These are phyloP conservation scores for Apteryx owenii DNA, from an alignment of 2,113 vertebrate genomes.

Conservation along the genomic window DNA sequence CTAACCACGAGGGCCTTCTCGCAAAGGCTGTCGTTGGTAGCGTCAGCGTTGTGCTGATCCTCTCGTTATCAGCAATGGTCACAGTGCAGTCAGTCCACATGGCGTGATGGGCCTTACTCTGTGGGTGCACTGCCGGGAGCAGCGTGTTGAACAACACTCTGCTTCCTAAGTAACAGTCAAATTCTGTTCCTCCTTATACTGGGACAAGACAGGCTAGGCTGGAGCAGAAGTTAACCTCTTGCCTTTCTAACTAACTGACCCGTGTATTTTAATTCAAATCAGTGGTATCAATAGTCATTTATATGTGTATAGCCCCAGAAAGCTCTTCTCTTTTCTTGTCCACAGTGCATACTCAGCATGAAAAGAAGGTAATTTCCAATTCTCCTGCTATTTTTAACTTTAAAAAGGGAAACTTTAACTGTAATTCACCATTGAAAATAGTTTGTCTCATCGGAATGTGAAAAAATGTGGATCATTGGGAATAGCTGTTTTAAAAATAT, in stretches of 20 bases:
- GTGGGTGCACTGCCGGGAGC: not conserved
- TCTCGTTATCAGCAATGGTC: not conserved
- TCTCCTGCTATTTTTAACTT: not conserved
- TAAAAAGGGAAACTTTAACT: not conserved
- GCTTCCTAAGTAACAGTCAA: not conserved
- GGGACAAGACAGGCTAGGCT: not conserved
- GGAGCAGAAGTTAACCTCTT: not conserved
- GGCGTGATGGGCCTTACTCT: not conserved
- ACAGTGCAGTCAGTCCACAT: not conserved
- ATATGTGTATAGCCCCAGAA: not conserved
- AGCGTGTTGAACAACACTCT: not conserved
- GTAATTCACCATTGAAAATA: not conserved
- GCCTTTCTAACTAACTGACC: not conserved
- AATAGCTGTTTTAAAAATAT: not conserved
- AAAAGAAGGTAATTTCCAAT: not conserved
- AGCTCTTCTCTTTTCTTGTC: not conserved
- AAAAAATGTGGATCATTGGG: not conserved
- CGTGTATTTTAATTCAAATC: not conserved
- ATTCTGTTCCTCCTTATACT: not conserved
- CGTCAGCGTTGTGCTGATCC: no score
- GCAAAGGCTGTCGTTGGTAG: not conserved
- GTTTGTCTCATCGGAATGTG: not conserved
- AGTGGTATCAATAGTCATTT: not conserved
- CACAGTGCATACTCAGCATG: not conserved
- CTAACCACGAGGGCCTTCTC: not conserved